phyloP scores from a whole-genome alignment of 2,888 invertebrate genomes.

The Plutella xylostella region DNA sequence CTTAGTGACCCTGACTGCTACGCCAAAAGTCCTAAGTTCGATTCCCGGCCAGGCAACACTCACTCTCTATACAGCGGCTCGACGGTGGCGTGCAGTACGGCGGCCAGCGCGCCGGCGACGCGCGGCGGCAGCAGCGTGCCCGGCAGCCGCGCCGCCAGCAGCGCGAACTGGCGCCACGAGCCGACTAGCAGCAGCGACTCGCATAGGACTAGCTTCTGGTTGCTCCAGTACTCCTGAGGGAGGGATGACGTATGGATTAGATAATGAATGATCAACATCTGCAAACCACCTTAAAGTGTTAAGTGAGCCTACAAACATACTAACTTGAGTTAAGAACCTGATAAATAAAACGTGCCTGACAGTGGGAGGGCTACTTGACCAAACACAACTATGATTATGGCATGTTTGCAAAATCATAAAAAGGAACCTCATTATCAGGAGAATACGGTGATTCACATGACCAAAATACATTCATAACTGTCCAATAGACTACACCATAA shows the following conservation, averaged over 20 bases:
- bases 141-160: conserved; percentile 85
- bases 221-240: conserved; percentile 67
- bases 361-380: too few relatives aligned
- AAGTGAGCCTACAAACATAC: too few relatives aligned
- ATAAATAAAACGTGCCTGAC: too few relatives aligned
- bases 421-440: too few relatives aligned
- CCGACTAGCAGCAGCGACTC: conserved; percentile 90
- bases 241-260: neutral
- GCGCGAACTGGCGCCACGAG: conserved; percentile 89
- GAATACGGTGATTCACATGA: too few relatives aligned
- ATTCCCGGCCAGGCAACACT: conserved; percentile 23
- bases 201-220: conserved; percentile 95
- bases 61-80: conserved; percentile 88
- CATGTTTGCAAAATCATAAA: too few relatives aligned
- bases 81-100: conserved; percentile 84
- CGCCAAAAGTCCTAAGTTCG: conserved; percentile 73
- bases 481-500: too few relatives aligned
- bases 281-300: too few relatives aligned
- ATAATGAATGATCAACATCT: too few relatives aligned
- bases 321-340: too few relatives aligned
- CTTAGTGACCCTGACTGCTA: conserved; percentile 79
- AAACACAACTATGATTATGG: too few relatives aligned
- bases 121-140: conserved; percentile 82
- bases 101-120: conserved; percentile 81
- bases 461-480: too few relatives aligned